Evolutionary conservation across 2,888 invertebrate genomes (phyloP).

Genomic region (Blastobasis lacticolella): DNA sequence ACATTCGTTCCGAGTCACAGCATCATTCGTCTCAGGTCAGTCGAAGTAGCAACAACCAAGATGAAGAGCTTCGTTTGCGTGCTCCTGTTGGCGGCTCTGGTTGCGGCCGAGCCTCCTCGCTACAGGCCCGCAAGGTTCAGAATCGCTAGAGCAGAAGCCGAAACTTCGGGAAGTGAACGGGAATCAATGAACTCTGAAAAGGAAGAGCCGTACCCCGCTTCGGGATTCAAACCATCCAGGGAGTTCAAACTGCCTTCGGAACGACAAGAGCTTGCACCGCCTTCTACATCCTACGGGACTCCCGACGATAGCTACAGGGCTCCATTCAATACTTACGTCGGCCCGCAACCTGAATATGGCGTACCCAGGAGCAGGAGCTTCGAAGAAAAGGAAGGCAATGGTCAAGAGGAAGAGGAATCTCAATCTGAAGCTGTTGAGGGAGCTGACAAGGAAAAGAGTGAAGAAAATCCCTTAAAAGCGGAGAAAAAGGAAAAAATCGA

Average conservation of each 20-base stretch:
- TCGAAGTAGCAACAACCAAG: conserved; percentile 36
- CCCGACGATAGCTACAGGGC: conserved; percentile 58
- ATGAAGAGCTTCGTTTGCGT: conserved; percentile 54
- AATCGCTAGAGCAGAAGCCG: conserved; percentile 42
- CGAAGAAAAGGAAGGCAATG: conserved; percentile 9
- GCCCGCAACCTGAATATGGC: conserved; percentile 39
- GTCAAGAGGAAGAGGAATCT: conserved; percentile 10
- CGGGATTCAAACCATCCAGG: conserved; percentile 48
- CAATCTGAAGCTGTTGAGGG: not conserved
- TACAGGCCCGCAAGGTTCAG: conserved; percentile 40
- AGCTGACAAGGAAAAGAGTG: no score
- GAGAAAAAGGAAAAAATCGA: conserved; percentile 7
- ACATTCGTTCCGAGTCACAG: conserved; percentile 25
- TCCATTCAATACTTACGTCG: conserved; percentile 47
- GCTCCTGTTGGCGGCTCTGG: conserved; percentile 43
- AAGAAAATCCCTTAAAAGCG: not conserved
- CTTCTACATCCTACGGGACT: conserved; percentile 50
- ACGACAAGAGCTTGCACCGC: conserved; percentile 44
- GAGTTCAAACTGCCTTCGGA: conserved; percentile 49
- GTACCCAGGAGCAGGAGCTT: conserved; percentile 13
- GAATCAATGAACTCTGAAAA: conserved; percentile 26
- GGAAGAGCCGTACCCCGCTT: conserved; percentile 50
- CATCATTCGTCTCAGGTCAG: conserved; percentile 56
- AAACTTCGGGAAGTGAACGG: conserved; percentile 15
- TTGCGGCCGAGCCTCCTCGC: conserved; percentile 48